These are phyloP conservation scores for Holocentrus rufus DNA, from an alignment of 2,797 vertebrate species.

Conservation along the genomic window DNA sequence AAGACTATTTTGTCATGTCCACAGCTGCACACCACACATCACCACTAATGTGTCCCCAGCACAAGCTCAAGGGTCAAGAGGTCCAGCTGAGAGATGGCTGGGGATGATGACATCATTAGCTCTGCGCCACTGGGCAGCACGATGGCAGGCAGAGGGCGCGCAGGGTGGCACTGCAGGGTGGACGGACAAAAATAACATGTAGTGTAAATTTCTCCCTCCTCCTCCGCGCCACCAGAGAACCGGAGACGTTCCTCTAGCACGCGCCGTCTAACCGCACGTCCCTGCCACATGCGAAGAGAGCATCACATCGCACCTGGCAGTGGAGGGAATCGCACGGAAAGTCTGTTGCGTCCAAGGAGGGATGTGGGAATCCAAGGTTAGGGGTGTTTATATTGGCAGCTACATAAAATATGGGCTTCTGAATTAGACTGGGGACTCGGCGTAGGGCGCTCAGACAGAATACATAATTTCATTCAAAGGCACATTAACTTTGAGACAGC, in stretches of 20 bases:
- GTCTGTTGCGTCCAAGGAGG: slow-evolving; percentile 17
- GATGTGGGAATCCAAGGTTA: slow-evolving; percentile 59
- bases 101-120: slow-evolving; percentile 73
- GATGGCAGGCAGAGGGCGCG: slow-evolving; percentile 60
- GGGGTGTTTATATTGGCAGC: slow-evolving; percentile 47
- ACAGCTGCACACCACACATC: slow-evolving; percentile 51
- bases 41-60: slow-evolving; percentile 47
- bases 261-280: slow-evolving; percentile 21
- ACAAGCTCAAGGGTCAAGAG: slow-evolving; percentile 55
- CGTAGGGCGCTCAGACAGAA: slow-evolving; percentile 44
- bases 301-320: slow-evolving; percentile 24
- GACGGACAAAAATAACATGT: slow-evolving; percentile 66
- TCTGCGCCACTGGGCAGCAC: slow-evolving; percentile 51
- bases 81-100: slow-evolving; percentile 59
- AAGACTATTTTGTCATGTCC: slow-evolving; percentile 54
- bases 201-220: slow-evolving; percentile 53
- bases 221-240: slow-evolving; percentile 18
- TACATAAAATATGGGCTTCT: slow-evolving; percentile 40
- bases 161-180: slow-evolving; percentile 55
- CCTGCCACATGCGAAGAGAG: background rate
- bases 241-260: background rate
- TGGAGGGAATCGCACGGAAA: slow-evolving; percentile 8
- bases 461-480: slow-evolving; percentile 61
- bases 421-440: slow-evolving; percentile 23
- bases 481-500: slow-evolving; percentile 72